These are phyloP conservation scores for Poecilia velifera DNA, from an alignment of 2,797 vertebrate species.

Conservation along the genomic window DNA sequence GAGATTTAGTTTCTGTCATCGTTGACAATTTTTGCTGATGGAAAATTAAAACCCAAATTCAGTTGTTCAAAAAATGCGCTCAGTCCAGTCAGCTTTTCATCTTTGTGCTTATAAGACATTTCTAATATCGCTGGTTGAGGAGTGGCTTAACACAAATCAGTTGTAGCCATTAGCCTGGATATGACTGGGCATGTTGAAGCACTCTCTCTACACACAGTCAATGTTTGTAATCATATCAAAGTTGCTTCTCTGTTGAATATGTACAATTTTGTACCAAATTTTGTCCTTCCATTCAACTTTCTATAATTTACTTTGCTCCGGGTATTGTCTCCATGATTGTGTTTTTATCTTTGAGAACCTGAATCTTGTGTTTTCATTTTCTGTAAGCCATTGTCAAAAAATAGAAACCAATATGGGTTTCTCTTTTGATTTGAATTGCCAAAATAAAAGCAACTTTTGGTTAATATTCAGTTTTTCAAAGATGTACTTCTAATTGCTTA, in stretches of 20 bases:
- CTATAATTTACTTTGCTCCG: background rate
- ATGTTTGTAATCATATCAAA: background rate
- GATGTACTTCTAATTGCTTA: background rate
- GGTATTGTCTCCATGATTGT: background rate
- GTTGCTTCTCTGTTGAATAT: background rate
- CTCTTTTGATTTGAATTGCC: background rate
- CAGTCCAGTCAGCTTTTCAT: background rate
- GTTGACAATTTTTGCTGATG: background rate
- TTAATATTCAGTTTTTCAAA: background rate
- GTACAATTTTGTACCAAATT: background rate
- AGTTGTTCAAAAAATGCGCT: background rate
- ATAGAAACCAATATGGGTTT: background rate
- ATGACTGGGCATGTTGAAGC: background rate
- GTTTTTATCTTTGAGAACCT: background rate
- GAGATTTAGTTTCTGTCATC: background rate
- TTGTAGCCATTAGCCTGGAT: background rate
- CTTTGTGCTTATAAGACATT: background rate
- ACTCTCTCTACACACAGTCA: background rate
- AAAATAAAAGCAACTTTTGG: background rate
- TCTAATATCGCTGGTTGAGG: background rate
- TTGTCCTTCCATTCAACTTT: background rate
- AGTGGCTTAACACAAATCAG: background rate
- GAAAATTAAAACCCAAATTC: background rate
- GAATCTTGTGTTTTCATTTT: background rate
- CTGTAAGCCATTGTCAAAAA: background rate